Evolutionary conservation across 1,140 invertebrate genomes (phyloP), one percentile per base, ranked within the genome.

Genomic region (Drosophila nigrodunni): DNA sequence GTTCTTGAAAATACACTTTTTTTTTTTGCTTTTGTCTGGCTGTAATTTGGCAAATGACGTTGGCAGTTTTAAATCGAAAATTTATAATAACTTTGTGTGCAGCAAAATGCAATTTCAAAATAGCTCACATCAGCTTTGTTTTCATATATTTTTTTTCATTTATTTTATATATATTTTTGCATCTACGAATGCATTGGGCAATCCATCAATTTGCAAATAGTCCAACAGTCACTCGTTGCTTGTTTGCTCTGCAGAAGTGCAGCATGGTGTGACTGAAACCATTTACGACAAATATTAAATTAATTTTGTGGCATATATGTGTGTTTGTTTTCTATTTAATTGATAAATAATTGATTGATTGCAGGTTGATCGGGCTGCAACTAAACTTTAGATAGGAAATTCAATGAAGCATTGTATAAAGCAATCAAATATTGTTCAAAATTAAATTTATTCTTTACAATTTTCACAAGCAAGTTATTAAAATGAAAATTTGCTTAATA

Each of bases 171-270:
- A 30, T 3, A 5, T 13, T 43, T 11, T 11, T 10, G 15, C 15
- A 15, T 15, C 15, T 15, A 1, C 15, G 15, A 15, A 15, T 41
- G 54, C 54, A 25, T 13, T 44, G 9, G 55, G 47, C 34, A 43
- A 74, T 67, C 47, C 47, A 76, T 69, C 30, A 59, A 44, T 70
- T 54, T 18, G n/a, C 25, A 30, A n/a, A 43, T 43, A 7, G 41
- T 7, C 59, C 9, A 58, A 57, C 58, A 60, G 43, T 43, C 41
- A 37, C n/a, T 37, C 39, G 46, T 34, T 15, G 39, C 9, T 30
- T 30, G 25, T 41, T 7, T 52, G 49, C 8, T 30, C 21, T 34
- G 11, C 21, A 43, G 21, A 58, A 58, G 3, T 60, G 41, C 6
- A 49, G 34, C 46, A 39, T 34, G 49, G 39, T 58, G 47, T 39